Base-by-base conservation (phyloP, 2,888 invertebrate genomes). In the Apamea crenata region DNA sequence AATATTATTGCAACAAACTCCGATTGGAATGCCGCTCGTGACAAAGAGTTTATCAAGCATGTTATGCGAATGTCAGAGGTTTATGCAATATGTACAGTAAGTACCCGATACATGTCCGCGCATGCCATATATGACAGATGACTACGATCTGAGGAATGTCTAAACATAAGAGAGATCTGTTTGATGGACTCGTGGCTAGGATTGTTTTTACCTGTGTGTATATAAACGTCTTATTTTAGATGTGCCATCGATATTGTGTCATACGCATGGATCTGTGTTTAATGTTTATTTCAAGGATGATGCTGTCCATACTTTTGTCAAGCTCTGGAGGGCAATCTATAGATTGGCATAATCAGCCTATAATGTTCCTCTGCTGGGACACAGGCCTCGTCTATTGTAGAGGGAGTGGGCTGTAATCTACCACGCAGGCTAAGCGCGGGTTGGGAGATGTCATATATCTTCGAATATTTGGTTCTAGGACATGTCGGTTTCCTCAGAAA, bases 81-180 rank as follows among this genome's bases (percentile, higher is more conserved):
- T 87, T 85, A 72, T 79, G 84, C 84, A 87, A 87, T 79, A 71
- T 12, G 36, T 21, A 69, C 40, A 50, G 16, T 74, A 50, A 61
- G 63, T 40, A 63, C 29, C 53, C 61, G 74, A 73, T 80, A 69
- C 25, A 78, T 77, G 68, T 63, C 74, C 63, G 29, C 67, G 14
- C 63, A 47, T 53, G 56, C 85, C 84, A 63, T 75, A 70, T 86
- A 56, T 47, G 79, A 66, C 53, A 61, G 50, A 56, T 85, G 85
- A 85, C 77, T 72, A 4, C 12, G 29, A n/a, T 32, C 61, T 18
- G 3, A 65, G 40, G 85, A 74, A 85, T 78, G 75, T 78, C 59
- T 70, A 71, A 85, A 81, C 85, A 86, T 44, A 47, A 29, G 32
- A 21, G 32, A 74, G 74, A 86, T 83, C 86, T 87, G 84, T 71